These are phyloP conservation scores for Tuberolachnus salignus DNA, from an alignment of 2,888 invertebrate species.

Conservation along the genomic window DNA sequence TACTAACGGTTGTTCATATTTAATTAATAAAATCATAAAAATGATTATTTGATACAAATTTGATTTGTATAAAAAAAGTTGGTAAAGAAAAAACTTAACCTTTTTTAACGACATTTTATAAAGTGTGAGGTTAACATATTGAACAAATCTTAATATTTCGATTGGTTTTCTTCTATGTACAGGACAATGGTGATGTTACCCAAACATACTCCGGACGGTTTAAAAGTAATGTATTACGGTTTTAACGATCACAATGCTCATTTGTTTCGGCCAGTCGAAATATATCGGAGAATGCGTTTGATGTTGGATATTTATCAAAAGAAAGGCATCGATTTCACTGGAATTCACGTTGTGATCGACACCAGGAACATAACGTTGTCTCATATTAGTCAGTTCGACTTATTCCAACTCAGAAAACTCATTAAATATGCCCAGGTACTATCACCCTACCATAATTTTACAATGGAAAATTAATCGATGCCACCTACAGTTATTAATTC, in stretches of 20 bases:
- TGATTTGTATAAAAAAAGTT: too few relatives aligned
- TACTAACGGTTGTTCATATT: too few relatives aligned
- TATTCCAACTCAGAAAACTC: conserved; percentile 58
- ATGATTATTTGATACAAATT: too few relatives aligned
- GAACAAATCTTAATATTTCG: too few relatives aligned
- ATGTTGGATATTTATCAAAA: conserved; percentile 59
- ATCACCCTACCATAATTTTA: too few relatives aligned
- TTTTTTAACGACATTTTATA: too few relatives aligned
- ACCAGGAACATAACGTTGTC: conserved; percentile 58
- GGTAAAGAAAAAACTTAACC: too few relatives aligned
- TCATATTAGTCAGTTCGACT: conserved; percentile 59
- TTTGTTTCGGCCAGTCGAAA: conserved; percentile 58
- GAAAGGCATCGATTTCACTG: conserved; percentile 60
- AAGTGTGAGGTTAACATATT: too few relatives aligned
- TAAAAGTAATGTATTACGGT: conserved; percentile 58
- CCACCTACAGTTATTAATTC: too few relatives aligned
- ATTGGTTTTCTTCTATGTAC: neutral
- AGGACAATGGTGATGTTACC: conserved; percentile 59
- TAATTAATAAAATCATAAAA: too few relatives aligned
- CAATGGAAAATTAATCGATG: too few relatives aligned
- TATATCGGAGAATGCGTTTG: conserved; percentile 58
- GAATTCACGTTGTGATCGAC: conserved; percentile 60
- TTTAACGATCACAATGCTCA: conserved; percentile 58
- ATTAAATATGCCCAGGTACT: conserved; percentile 59
- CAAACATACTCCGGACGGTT: conserved; percentile 59